Evolutionary conservation across 2,888 invertebrate genomes (phyloP).

Genomic region (Leptinotarsa rubiginosa): DNA sequence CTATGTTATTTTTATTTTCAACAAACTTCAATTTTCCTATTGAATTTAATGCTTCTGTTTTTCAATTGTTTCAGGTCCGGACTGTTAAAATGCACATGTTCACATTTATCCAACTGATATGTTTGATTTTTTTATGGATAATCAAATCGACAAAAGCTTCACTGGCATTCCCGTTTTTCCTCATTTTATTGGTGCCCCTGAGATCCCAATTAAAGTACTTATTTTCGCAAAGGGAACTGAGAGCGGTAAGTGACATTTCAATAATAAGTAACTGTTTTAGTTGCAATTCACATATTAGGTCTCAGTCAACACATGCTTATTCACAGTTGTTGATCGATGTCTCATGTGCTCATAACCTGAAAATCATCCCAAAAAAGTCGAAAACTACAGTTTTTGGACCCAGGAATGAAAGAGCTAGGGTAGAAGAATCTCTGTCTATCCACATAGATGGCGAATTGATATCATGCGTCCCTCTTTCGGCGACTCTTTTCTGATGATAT

Average conservation of each 20-base stretch:
- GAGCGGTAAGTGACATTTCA: conserved; percentile 75
- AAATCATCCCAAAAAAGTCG: too few species aligned
- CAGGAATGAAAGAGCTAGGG: too few species aligned
- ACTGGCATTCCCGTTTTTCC: conserved; percentile 92
- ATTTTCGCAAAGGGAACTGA: conserved; percentile 84
- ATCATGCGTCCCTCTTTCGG: too few species aligned
- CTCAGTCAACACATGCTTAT: neutral
- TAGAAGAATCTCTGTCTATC: too few species aligned
- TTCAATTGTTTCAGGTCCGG: conserved; percentile 74
- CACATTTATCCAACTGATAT: conserved; percentile 85
- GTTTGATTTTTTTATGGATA: conserved; percentile 83
- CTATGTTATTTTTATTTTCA: too few species aligned
- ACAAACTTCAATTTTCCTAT: neutral
- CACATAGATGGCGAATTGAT: too few species aligned
- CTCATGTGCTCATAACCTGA: too few species aligned
- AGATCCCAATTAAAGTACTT: conserved; percentile 78
- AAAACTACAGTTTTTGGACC: too few species aligned
- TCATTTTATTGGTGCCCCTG: conserved; percentile 91
- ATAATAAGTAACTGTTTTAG: neutral
- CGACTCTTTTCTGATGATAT: too few species aligned
- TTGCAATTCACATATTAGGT: neutral
- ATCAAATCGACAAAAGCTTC: conserved; percentile 92
- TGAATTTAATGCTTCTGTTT: too few species aligned
- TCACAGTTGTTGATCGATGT: too few species aligned
- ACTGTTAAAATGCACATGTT: conserved; percentile 93